Evolutionary conservation across 2,797 vertebrate species (phyloP), one percentile per base, ranked within the genome.

Genomic region (Rhinella marina): DNA sequence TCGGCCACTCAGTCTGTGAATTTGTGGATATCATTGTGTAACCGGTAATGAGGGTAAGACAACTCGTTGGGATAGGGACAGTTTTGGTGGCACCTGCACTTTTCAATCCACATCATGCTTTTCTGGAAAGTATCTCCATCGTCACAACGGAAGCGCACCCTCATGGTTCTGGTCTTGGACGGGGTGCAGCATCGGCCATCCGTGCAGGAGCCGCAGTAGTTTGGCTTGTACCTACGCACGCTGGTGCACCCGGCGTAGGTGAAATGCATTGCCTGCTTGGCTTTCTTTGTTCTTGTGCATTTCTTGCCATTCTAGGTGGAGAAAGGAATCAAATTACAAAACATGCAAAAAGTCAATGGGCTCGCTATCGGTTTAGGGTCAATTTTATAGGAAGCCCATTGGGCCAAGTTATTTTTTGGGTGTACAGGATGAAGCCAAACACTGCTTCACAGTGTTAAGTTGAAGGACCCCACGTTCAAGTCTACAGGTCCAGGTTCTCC

Each of bases 31-130:
- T 89, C 88, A 23, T 89, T 89, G 85, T 89, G 88, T 72, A 89
- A 57, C 54, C 85, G 88, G 29, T 89, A 89, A 25, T 89, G 88
- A 2, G 88, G 88, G 85, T 89, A 89, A 7, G 88, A 89, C 29
- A 89, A 56, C 41, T 96, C 94, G 0, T 96, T 96, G 89, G 95
- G 94, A 0, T 89, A 92, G 0, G 96, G 95, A 32, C 96, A 96
- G 91, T 96, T 91, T 0, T 92, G 88, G 90, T 96, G 96, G 90
- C 96, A 97, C 89, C 94, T 93, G 90, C 96, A 97, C 80, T 91
- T 93, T 91, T 93, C 95, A 91, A 97, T 95, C 88, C 96, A 93
- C 96, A 97, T 97, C 94, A 97, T 95, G 91, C 95, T 96, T 87
- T 92, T 93, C 11, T 89, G 92, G 92, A 97, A 95, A 50, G 89